Evolutionary conservation across 2,888 invertebrate species (phyloP).

Genomic region (Drosophila percnosoma): DNA sequence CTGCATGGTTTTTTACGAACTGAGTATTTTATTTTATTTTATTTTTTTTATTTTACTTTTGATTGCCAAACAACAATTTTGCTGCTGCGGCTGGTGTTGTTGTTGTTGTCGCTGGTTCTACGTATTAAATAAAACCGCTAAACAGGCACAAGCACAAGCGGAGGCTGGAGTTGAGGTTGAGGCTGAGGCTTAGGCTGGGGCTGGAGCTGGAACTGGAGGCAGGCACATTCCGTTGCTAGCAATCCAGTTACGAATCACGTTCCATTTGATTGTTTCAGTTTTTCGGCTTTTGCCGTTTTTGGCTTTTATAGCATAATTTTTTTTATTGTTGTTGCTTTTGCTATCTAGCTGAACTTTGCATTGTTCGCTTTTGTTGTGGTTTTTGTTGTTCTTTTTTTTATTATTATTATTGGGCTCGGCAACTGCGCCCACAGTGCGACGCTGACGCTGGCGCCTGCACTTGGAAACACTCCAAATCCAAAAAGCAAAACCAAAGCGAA

Average conservation of each 20-base stretch:
- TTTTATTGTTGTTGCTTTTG: conserved; percentile 39
- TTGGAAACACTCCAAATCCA: conserved; percentile 43
- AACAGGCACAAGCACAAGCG: conserved; percentile 48
- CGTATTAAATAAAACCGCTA: conserved; percentile 59
- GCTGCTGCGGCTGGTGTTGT: conserved; percentile 37
- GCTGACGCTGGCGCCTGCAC: conserved; percentile 52
- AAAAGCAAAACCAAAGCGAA: conserved; percentile 7
- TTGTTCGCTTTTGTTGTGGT: conserved; percentile 37
- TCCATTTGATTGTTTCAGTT: conserved; percentile 64
- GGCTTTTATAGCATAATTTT: conserved; percentile 52
- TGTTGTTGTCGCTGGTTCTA: conserved; percentile 58
- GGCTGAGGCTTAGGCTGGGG: conserved; percentile 4
- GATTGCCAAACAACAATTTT: conserved; percentile 77
- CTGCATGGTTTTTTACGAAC: conserved; percentile 20
- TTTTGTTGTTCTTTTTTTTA: conserved; percentile 10
- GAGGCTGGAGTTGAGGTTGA: conserved; percentile 4
- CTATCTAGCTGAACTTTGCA: conserved; percentile 50
- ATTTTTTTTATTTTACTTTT: conserved; percentile 57
- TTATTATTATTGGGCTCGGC: conserved; percentile 45
- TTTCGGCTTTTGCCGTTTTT: conserved; percentile 30
- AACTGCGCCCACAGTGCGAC: conserved; percentile 57
- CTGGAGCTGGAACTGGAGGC: conserved; percentile 14
- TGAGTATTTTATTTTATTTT: conserved; percentile 34
- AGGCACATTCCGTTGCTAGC: conserved; percentile 43
- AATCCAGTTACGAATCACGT: conserved; percentile 66